Evolutionary conservation across 2,797 vertebrate species (phyloP).

Genomic region (Rhincodon typus): DNA sequence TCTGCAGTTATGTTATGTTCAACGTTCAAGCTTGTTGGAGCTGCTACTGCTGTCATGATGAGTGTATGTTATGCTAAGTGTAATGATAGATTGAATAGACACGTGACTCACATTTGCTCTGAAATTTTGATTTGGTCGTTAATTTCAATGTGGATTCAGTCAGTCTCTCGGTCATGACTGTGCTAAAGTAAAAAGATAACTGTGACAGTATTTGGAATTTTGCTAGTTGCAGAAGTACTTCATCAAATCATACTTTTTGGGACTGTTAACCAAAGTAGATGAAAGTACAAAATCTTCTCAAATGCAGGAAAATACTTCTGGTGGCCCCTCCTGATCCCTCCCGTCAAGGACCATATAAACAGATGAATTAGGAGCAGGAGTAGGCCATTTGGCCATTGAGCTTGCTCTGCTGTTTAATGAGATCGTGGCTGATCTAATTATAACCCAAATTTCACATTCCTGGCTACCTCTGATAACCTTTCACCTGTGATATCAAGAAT

Average conservation of each 20-base stretch:
- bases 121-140: not conserved
- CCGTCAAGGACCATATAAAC: not conserved
- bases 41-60: not conserved
- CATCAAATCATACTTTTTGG: not conserved
- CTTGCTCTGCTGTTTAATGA: no score
- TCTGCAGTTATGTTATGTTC: not conserved
- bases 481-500: no score
- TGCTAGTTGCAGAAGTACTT: not conserved
- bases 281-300: not conserved
- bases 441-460: no score
- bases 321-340: not conserved
- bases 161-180: not conserved
- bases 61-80: not conserved
- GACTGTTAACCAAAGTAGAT: not conserved
- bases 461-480: no score
- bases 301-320: not conserved
- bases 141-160: not conserved
- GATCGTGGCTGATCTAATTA: no score
- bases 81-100: not conserved
- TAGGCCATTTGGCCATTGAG: no score
- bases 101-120: not conserved
- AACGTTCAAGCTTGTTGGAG: not conserved
- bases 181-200: not conserved
- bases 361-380: no score
- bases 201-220: not conserved